Evolutionary conservation across 2,888 invertebrate genomes (phyloP).

Genomic region (Exocentrus adspersus): DNA sequence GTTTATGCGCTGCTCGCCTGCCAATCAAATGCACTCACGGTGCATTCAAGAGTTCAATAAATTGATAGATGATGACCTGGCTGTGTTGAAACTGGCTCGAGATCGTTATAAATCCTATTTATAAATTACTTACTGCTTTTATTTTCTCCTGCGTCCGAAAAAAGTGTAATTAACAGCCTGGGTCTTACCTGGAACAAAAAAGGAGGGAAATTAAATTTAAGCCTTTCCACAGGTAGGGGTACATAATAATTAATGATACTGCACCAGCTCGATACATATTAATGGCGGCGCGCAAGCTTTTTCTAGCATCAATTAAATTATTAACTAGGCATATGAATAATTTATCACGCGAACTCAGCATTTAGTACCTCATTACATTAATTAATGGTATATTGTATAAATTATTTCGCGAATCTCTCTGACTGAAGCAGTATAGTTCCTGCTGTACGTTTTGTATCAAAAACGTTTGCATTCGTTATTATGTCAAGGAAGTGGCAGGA

Average conservation of each 20-base stretch:
- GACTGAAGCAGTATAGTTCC: no score
- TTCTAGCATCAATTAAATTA: constrained; percentile 36
- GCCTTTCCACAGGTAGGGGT: constrained; percentile 21
- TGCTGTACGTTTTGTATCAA: no score
- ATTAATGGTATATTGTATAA: constrained; percentile 43
- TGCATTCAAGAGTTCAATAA: constrained; percentile 49
- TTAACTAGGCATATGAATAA: constrained; percentile 43
- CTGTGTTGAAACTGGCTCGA: constrained; percentile 47
- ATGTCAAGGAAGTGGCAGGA: not conserved
- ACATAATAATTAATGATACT: constrained; percentile 36
- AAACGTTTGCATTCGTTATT: no score
- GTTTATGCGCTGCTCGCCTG: constrained; percentile 52
- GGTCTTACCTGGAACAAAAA: constrained; percentile 34
- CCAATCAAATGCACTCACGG: constrained; percentile 52
- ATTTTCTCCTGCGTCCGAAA: not conserved
- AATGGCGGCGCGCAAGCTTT: constrained; percentile 35
- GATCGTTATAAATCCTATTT: no score
- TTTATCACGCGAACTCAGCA: constrained; percentile 41
- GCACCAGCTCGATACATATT: constrained; percentile 31
- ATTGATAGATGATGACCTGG: constrained; percentile 51
- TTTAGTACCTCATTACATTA: constrained; percentile 48
- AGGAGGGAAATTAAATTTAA: constrained; percentile 33
- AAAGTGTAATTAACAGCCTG: not conserved
- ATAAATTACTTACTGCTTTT: not conserved
- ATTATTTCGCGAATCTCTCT: no score